Base-by-base conservation (phyloP, 2,113 vertebrate species). In the Pseudolaguvia tuberculata region DNA sequence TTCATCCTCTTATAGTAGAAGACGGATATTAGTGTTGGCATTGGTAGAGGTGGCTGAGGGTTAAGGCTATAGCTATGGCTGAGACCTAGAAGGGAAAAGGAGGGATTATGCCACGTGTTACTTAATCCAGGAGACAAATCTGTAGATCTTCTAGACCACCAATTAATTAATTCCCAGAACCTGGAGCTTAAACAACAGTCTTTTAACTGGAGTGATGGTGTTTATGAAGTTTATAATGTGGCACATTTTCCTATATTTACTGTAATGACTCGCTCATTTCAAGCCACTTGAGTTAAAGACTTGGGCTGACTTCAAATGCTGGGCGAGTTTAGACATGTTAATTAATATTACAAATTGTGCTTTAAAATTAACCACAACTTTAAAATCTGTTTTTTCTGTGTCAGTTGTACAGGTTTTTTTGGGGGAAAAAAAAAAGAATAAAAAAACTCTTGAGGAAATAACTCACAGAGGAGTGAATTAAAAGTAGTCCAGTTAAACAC, bases 361-460 rank as follows among this genome's bases (percentile, higher is more conserved):
- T 53, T 58, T 58, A 15, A 68, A 69, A 69, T 45, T 20, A 47
- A 47, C 3, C 8, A 42, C 39, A 5, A 62, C 8, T 70, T 48
- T 12, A 42, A n/a, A 70, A 15, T 12, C 47, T 20, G 27, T 29
- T 69, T 13, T 4, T 2, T 0, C 25, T 35, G 17, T 50, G 25
- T 8, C 56, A 72, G 42, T 21, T 61, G 17, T 39, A 57, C 10
- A 25, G 55, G 59, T 79, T 73, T 47, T 29, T 18, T 17, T 73
- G 47, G 59, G 61, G 63, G 72, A 76, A 31, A 77, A 71, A 72
- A 79, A 77, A 76, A 63, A 42, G 25, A 29, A 73, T 71, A 70
- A 79, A 78, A 65, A 35, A 35, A 6, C 31, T 35, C 23, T 61
- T 42, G 47, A 79, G 75, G 70, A 77, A 80, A 78, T 76, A 70